Percentiles rank a stretch among this genome's conserved stretches.
Conservation (phyloP, 1,140 invertebrate species). For the Hirudo medicinalis region DNA sequence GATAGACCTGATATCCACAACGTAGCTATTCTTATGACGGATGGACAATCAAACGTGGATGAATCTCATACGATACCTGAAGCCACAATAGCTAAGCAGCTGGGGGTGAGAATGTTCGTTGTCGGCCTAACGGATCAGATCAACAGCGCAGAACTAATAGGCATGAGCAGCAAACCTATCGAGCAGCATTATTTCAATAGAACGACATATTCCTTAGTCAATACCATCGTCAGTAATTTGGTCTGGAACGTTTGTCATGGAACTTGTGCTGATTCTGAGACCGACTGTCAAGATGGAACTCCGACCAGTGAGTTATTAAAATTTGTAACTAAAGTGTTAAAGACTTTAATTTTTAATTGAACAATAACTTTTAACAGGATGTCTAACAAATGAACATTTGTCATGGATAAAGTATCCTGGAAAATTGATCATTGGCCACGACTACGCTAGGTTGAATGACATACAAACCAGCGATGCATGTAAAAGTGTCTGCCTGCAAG, state of each 20-base stretch:
- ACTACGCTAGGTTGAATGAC: constrained; percentile 17
- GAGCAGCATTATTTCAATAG: constrained; percentile 18
- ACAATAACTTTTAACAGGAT: neutral
- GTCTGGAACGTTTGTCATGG: constrained; percentile 13
- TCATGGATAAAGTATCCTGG: constrained; percentile 1
- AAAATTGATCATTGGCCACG: constrained; percentile 15
- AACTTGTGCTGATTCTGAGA: neutral
- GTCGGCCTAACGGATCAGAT: constrained; percentile 20
- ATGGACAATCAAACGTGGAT: constrained; percentile 20
- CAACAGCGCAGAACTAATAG: constrained; percentile 14
- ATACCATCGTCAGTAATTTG: constrained; percentile 8
- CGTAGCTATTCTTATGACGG: constrained; percentile 22
- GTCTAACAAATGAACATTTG: neutral
- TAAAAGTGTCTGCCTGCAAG: constrained; percentile 18
- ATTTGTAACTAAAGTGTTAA: too few relatives aligned
- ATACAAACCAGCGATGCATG: constrained; percentile 10
- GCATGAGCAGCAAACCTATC: constrained; percentile 15
- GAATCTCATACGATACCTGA: constrained; percentile 14
- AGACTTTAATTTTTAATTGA: neutral
- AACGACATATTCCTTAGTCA: constrained; percentile 13
- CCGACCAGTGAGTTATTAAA: neutral
- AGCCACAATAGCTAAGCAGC: constrained; percentile 14
- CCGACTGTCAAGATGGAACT: neutral
- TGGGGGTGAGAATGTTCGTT: constrained; percentile 16
- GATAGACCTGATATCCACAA: constrained; percentile 22